Conservation (phyloP, 2,888 invertebrate genomes). For the Artemia sinica region DNA sequence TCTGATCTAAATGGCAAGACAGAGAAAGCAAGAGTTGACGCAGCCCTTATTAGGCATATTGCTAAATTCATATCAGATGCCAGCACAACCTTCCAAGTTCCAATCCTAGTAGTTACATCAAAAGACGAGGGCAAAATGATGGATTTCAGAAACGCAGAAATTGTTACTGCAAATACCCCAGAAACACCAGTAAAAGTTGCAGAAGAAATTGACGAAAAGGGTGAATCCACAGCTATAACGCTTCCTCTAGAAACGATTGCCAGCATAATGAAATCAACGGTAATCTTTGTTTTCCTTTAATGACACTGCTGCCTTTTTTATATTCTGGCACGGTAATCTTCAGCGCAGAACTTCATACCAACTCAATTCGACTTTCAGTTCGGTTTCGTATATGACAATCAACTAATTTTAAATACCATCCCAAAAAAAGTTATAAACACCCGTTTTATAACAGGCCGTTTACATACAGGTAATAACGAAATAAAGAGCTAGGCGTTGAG, state of each 20-base stretch:
- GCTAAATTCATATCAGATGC: not conserved
- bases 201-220: slow-evolving; percentile 6
- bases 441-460: too few relatives aligned
- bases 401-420: too few relatives aligned
- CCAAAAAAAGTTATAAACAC: too few relatives aligned
- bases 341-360: too few relatives aligned
- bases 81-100: not conserved
- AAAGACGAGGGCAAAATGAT: not conserved
- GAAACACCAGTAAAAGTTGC: not conserved
- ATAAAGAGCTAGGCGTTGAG: too few relatives aligned
- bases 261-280: not conserved
- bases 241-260: not conserved
- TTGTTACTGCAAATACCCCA: not conserved
- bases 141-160: not conserved
- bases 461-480: too few relatives aligned
- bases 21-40: not conserved
- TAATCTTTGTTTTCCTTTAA: not conserved
- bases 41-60: not conserved
- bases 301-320: not conserved
- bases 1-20: not conserved
- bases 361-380: too few relatives aligned
- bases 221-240: not conserved
- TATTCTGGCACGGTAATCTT: too few relatives aligned
- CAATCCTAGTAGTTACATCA: not conserved
- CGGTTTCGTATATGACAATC: too few relatives aligned